These are phyloP conservation scores for Phalacrocorax carbo DNA, from an alignment of 2,113 vertebrate genomes.

Conservation along the genomic window DNA sequence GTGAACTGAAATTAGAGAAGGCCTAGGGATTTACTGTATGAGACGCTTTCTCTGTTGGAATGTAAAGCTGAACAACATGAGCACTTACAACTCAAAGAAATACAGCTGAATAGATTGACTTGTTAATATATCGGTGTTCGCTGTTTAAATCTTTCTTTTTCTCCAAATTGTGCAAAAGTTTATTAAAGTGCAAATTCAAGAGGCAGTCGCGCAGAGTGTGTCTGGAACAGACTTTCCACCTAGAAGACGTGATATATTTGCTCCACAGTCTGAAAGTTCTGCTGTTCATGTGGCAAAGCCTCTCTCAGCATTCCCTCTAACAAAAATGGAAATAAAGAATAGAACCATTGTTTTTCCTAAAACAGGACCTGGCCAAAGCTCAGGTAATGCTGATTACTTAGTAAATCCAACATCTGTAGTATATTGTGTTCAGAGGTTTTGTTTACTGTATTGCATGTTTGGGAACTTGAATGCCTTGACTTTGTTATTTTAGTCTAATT, in stretches of 20 bases:
- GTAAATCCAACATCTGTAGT: not conserved
- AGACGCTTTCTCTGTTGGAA: not conserved
- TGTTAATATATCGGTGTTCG: not conserved
- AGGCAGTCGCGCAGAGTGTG: slow-evolving; percentile 66
- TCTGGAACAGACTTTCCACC: slow-evolving; percentile 54
- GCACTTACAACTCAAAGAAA: not conserved
- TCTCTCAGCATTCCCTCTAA: slow-evolving; percentile 24
- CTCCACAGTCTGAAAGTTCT: slow-evolving; percentile 71
- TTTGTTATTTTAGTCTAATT: not conserved
- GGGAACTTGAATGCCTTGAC: not conserved
- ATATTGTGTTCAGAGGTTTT: not conserved
- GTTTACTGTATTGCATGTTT: not conserved
- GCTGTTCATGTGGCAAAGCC: slow-evolving; percentile 64
- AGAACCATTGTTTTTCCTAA: slow-evolving; percentile 82
- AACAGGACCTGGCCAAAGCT: slow-evolving; percentile 80
- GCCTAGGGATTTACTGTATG: not conserved
- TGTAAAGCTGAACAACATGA: not conserved
- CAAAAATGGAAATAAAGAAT: slow-evolving; percentile 81
- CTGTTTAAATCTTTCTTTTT: not conserved
- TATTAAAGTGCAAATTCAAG: slow-evolving; percentile 87
- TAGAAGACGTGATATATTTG: slow-evolving; percentile 44
- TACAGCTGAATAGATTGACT: not conserved
- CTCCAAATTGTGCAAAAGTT: slow-evolving; percentile 71
- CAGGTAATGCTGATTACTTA: slow-evolving; percentile 75
- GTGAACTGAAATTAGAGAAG: not conserved